A percentile compares a stretch with the other conserved stretches of the same genome.
Evolutionary conservation across 2,888 invertebrate species (phyloP).

Genomic region (Eupithecia abbreviata): DNA sequence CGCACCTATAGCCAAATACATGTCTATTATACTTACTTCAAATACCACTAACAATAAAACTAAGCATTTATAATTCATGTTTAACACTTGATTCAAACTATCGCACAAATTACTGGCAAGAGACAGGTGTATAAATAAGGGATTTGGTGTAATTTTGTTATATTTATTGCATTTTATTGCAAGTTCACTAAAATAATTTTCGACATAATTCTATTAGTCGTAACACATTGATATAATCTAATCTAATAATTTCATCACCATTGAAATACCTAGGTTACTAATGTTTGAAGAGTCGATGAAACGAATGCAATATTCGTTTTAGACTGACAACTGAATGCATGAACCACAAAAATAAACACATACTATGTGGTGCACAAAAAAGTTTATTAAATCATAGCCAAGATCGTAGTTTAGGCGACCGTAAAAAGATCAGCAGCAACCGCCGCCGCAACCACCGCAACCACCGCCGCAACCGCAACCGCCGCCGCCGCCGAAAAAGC

Average conservation of each 20-base stretch:
- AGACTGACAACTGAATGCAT: background rate
- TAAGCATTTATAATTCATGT: constrained; percentile 28
- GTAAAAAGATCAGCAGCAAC: constrained; percentile 32
- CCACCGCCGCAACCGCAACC: constrained; percentile 43
- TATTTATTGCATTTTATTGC: constrained; percentile 33
- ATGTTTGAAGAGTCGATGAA: background rate
- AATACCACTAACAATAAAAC: constrained; percentile 26
- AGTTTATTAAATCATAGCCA: constrained; percentile 9
- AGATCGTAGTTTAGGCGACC: background rate
- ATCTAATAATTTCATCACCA: constrained; percentile 26
- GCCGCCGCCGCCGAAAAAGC: constrained; percentile 32
- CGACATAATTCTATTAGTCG: constrained; percentile 10
- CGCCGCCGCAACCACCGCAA: constrained; percentile 42
- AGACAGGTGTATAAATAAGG: constrained; percentile 8
- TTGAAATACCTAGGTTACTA: constrained; percentile 9
- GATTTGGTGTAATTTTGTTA: constrained; percentile 9
- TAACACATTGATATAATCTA: constrained; percentile 15
- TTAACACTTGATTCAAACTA: background rate
- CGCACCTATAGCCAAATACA: too few species aligned
- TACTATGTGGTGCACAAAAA: background rate
- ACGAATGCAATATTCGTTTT: background rate
- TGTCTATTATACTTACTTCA: constrained; percentile 37
- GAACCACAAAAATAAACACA: background rate
- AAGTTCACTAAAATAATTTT: constrained; percentile 18
- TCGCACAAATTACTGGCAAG: background rate